phyloP scores from a whole-genome alignment of 2,888 invertebrate species.

The Mechanitis mazaeus region DNA sequence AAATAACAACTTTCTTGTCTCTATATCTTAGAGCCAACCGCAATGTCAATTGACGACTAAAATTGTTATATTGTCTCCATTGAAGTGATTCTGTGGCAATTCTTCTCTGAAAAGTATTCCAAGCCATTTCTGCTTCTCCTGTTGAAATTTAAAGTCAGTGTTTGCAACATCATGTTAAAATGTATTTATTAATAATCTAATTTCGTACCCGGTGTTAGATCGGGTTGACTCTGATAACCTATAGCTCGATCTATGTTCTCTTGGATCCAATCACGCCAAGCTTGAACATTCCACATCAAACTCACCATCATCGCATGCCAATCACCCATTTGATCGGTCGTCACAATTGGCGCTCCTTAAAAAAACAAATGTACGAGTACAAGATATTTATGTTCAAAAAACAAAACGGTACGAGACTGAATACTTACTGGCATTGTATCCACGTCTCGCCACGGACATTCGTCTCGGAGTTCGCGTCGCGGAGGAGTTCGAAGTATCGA shows the following conservation, averaged over 20 bases:
- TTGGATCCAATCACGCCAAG: slow-evolving; percentile 66
- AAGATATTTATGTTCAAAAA: not conserved
- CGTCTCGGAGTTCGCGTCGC: slow-evolving; percentile 16
- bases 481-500: slow-evolving; percentile 8
- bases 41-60: slow-evolving; percentile 52
- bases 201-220: slow-evolving; percentile 33
- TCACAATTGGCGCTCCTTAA: slow-evolving; percentile 49
- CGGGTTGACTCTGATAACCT: slow-evolving; percentile 32
- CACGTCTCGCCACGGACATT: slow-evolving; percentile 28
- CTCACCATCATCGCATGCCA: slow-evolving; percentile 68
- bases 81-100: slow-evolving; percentile 55
- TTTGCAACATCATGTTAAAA: too few species aligned
- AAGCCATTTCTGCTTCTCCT: slow-evolving; percentile 40
- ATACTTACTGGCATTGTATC: slow-evolving; percentile 41
- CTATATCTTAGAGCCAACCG: slow-evolving; percentile 52
- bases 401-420: not conserved
- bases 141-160: slow-evolving; percentile 5
- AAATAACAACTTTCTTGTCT: slow-evolving; percentile 50
- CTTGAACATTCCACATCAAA: slow-evolving; percentile 64
- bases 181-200: too few species aligned
- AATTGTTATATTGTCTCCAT: slow-evolving; percentile 65
- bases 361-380: not conserved
- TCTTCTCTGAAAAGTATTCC: slow-evolving; percentile 50
- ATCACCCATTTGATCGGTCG: slow-evolving; percentile 59
- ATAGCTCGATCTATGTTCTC: slow-evolving; percentile 53